These are phyloP conservation scores for Tupiocoris notatus DNA, from an alignment of 2,888 invertebrate genomes.

Conservation along the genomic window DNA sequence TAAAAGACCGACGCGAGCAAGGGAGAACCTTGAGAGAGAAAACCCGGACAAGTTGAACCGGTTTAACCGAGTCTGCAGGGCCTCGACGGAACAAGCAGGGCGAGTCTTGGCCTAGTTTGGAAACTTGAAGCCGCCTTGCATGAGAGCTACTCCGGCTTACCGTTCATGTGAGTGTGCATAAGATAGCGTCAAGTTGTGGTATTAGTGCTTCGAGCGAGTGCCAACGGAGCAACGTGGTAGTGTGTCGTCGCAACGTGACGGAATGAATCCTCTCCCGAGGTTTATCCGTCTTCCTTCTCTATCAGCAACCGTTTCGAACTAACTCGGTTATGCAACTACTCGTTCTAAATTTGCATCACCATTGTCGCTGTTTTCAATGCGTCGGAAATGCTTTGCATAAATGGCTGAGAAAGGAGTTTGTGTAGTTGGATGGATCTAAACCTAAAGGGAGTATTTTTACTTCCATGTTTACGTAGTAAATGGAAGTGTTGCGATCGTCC, in stretches of 20 bases:
- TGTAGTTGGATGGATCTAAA: too few relatives aligned
- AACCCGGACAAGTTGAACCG: neutral
- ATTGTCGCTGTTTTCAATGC: neutral
- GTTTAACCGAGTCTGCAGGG: neutral
- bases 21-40: neutral
- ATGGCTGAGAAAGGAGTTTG: too few relatives aligned
- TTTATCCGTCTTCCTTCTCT: neutral
- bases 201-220: neutral
- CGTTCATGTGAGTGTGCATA: neutral
- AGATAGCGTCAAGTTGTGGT: neutral
- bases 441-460: too few relatives aligned
- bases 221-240: neutral
- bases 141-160: neutral
- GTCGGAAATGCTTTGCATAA: neutral
- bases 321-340: neutral
- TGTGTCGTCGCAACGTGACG: neutral
- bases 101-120: conserved; percentile 15
- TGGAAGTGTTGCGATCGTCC: too few relatives aligned
- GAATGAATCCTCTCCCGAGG: neutral
- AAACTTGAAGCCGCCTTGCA: conserved; percentile 16
- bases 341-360: neutral
- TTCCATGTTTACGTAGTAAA: too few relatives aligned
- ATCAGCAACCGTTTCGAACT: neutral
- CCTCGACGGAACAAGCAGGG: neutral
- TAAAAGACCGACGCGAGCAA: neutral